Evolutionary conservation across 2,113 vertebrate species (phyloP).

Genomic region (Neogobius melanostomus): DNA sequence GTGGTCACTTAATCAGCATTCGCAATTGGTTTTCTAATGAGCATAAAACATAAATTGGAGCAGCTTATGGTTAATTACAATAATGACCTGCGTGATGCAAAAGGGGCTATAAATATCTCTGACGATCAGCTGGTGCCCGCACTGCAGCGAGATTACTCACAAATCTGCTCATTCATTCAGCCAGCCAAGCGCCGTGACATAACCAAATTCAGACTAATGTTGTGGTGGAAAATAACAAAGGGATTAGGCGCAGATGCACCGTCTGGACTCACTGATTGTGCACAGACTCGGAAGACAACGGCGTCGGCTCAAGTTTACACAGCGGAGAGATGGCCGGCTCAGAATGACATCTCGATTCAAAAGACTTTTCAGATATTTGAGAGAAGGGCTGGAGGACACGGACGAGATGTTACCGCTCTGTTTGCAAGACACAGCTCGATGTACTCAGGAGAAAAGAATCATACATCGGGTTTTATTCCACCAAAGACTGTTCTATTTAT

Average conservation of each 20-base stretch:
- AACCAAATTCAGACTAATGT: slow-evolving; percentile 12
- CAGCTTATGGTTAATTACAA: slow-evolving; percentile 10
- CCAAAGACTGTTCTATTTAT: too few species aligned
- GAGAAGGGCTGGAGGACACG: not conserved
- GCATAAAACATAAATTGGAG: slow-evolving; percentile 3
- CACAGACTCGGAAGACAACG: not conserved
- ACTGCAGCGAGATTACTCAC: not conserved
- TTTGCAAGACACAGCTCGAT: not conserved
- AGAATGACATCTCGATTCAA: not conserved
- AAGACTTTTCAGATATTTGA: not conserved
- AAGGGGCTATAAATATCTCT: slow-evolving; percentile 1
- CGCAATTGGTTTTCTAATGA: not conserved
- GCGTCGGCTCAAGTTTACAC: not conserved
- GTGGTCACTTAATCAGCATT: slow-evolving; percentile 1
- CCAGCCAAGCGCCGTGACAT: not conserved
- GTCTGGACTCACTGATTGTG: not conserved
- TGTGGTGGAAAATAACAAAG: not conserved
- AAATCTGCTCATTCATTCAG: slow-evolving; percentile 10
- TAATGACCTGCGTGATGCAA: slow-evolving; percentile 7
- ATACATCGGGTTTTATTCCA: too few species aligned
- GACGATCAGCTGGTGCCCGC: slow-evolving; percentile 3
- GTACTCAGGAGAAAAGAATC: too few species aligned
- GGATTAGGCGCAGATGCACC: not conserved
- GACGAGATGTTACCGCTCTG: not conserved
- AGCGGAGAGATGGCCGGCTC: not conserved